These are phyloP conservation scores for Poicephalus gulielmi DNA, from an alignment of 2,113 vertebrate genomes.

Conservation along the genomic window DNA sequence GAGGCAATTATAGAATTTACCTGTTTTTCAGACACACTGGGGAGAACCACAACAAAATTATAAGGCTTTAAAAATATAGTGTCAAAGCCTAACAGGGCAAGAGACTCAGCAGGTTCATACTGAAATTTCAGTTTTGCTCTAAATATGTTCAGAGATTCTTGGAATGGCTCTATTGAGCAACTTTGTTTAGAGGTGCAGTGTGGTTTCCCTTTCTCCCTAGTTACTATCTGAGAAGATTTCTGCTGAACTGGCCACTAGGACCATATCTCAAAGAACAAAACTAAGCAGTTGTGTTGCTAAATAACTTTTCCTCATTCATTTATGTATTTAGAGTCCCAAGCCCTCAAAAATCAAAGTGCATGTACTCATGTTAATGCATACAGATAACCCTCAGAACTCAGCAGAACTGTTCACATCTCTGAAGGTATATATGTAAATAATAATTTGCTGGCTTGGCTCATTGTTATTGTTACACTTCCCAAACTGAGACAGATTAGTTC, in stretches of 20 bases:
- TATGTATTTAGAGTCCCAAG: accelerated
- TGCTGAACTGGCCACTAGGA: background rate
- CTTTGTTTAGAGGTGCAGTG: background rate
- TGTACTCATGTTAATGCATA: too few species aligned
- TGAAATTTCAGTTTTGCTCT: background rate
- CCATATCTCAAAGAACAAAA: background rate
- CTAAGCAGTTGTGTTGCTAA: background rate
- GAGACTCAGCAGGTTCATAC: background rate
- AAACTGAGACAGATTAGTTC: background rate
- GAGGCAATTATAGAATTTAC: background rate
- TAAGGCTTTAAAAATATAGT: background rate
- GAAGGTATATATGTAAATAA: background rate
- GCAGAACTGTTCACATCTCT: background rate
- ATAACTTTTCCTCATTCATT: background rate
- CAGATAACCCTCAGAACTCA: background rate
- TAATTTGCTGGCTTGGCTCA: background rate
- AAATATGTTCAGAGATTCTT: background rate
- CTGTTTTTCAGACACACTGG: background rate
- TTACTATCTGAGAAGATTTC: too few species aligned
- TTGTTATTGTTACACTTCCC: background rate
- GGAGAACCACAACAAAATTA: background rate
- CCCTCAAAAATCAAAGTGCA: background rate
- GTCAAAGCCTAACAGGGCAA: background rate
- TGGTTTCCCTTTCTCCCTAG: background rate
- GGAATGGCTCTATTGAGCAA: background rate